These are phyloP conservation scores for Muscicapa striata DNA, from an alignment of 2,797 vertebrate genomes.

Conservation along the genomic window DNA sequence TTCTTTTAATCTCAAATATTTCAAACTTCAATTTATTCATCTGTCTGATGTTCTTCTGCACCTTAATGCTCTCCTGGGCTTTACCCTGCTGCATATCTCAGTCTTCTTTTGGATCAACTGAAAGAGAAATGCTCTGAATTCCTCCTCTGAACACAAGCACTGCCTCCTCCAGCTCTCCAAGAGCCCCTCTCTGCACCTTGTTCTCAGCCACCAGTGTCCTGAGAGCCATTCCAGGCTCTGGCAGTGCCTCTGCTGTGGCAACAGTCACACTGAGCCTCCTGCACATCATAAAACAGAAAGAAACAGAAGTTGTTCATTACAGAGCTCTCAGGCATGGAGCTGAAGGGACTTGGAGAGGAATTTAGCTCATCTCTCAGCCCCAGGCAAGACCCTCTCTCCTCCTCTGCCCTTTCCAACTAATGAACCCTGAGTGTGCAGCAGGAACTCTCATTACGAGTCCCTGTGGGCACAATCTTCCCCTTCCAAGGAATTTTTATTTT, in stretches of 20 bases:
- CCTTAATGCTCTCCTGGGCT: background rate
- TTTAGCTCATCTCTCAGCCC: background rate
- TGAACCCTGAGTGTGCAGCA: background rate
- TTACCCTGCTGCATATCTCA: background rate
- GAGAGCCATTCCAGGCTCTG: background rate
- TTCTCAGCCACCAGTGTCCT: background rate
- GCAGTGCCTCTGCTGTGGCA: background rate
- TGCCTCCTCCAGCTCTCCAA: background rate
- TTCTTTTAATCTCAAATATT: background rate
- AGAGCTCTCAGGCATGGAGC: background rate
- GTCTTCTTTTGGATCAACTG: background rate
- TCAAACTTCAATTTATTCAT: background rate
- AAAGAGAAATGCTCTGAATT: background rate
- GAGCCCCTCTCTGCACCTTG: fast-evolving
- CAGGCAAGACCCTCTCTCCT: background rate
- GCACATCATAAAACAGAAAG: background rate
- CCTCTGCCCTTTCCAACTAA: constrained; percentile 19
- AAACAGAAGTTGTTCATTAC: background rate
- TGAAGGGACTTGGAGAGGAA: background rate
- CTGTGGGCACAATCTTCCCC: background rate
- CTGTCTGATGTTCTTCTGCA: fast-evolving
- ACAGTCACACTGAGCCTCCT: background rate
- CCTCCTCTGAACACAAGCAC: background rate
- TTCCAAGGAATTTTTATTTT: background rate
- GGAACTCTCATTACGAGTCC: background rate